Percentiles rank a stretch among this genome's conserved stretches.
phyloP scores from a whole-genome alignment of 2,113 vertebrate genomes.

The Megaceryle maxima region DNA sequence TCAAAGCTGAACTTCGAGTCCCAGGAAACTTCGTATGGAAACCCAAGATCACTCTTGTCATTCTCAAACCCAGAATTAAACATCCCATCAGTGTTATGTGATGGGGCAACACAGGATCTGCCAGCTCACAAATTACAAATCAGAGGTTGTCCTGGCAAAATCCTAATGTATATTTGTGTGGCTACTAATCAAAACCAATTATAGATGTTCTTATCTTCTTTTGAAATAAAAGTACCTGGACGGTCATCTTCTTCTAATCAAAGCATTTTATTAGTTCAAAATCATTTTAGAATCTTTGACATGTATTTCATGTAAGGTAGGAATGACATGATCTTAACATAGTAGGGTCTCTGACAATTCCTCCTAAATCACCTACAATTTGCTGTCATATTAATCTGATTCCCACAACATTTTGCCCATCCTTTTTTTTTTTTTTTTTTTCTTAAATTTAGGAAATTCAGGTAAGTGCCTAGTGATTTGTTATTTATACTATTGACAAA shows the following conservation, averaged over 20 bases:
- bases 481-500: neutral
- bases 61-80: neutral
- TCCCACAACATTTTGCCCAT: neutral
- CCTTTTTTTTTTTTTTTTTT: neutral
- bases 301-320: neutral
- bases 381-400: neutral
- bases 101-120: neutral
- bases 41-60: neutral
- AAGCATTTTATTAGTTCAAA: neutral
- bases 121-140: neutral
- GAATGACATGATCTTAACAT: neutral
- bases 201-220: neutral
- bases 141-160: neutral
- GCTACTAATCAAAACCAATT: neutral
- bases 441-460: neutral
- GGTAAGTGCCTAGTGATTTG: neutral
- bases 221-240: neutral
- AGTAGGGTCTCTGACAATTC: neutral
- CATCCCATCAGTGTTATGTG: rapidly evolving
- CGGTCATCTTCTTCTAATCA: neutral
- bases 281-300: neutral
- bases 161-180: neutral
- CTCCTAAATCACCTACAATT: neutral
- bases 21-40: neutral
- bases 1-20: neutral